A percentile compares a stretch with the other conserved stretches of the same genome.
Evolutionary conservation across 2,888 invertebrate species (phyloP).

Genomic region (Diarsia dahlii): DNA sequence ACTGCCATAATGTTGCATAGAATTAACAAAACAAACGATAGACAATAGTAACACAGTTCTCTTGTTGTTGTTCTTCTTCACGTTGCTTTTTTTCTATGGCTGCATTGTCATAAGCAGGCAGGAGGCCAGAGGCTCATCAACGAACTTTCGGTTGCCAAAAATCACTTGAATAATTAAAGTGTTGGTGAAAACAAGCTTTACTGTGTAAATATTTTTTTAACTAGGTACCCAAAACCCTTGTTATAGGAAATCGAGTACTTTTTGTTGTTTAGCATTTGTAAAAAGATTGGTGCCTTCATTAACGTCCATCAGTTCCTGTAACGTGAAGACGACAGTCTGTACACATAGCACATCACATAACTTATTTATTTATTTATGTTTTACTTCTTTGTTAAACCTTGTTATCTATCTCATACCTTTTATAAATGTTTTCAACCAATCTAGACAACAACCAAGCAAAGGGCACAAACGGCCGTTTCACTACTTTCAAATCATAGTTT

Average conservation of each 20-base stretch:
- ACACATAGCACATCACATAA: no score
- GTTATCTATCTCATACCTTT: not conserved
- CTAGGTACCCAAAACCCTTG: no score
- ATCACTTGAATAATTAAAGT: no score
- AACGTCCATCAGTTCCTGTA: no score
- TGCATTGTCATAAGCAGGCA: not conserved
- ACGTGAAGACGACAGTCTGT: no score
- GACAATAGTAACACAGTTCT: conserved; percentile 29
- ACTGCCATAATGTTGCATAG: conserved; percentile 14
- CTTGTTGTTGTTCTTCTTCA: conserved; percentile 7
- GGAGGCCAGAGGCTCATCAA: not conserved
- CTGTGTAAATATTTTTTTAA: no score
- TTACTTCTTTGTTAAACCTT: not conserved
- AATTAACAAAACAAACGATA: conserved; percentile 4
- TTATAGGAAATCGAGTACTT: no score
- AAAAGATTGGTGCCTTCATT: no score
- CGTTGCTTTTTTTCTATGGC: conserved; percentile 11
- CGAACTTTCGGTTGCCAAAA: no score
- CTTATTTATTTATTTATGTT: no score
- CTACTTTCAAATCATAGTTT: conserved; percentile 31
- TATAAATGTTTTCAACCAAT: not conserved
- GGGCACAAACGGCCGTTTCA: not conserved
- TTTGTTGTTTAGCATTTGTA: no score
- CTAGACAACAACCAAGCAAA: not conserved
- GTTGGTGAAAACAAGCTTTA: no score